Conservation (phyloP, 2,113 vertebrate genomes). For the Verasper variegatus region DNA sequence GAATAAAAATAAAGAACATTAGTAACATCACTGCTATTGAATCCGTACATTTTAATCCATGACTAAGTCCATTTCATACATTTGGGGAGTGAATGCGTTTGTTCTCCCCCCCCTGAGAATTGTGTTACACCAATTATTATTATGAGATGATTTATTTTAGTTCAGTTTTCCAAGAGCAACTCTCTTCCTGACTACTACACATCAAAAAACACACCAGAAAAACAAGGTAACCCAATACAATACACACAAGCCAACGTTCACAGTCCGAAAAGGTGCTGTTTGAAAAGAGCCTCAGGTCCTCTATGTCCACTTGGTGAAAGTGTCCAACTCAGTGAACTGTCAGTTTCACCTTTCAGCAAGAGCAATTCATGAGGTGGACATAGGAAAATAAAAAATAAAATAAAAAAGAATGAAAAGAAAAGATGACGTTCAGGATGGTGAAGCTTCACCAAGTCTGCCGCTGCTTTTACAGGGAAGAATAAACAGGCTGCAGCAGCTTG, state of each 20-base stretch:
- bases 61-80: constrained; percentile 32
- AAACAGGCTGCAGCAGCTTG: constrained; percentile 62
- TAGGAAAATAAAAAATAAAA: constrained; percentile 29
- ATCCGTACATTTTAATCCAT: constrained; percentile 47
- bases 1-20: constrained; percentile 54
- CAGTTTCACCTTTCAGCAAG: constrained; percentile 41
- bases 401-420: constrained; percentile 7
- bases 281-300: constrained; percentile 67
- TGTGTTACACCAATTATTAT: constrained; percentile 35
- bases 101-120: background rate
- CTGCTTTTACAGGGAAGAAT: constrained; percentile 28
- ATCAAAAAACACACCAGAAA: constrained; percentile 76
- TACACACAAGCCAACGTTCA: constrained; percentile 68
- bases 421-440: constrained; percentile 38
- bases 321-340: constrained; percentile 38
- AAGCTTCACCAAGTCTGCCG: constrained; percentile 23
- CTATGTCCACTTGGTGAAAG: constrained; percentile 40
- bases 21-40: constrained; percentile 59
- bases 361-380: constrained; percentile 47
- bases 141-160: constrained; percentile 47
- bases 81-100: background rate
- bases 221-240: constrained; percentile 69
- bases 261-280: constrained; percentile 70
- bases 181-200: constrained; percentile 70
- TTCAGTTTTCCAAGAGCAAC: constrained; percentile 41